phyloP scores from a whole-genome alignment of 2,113 vertebrate species.

The human region GRCh38 chr3:158184001-158184500 shows the following conservation, averaged over 20 bases:
- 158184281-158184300: background rate
- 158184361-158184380: constrained; percentile 29
- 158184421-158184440: background rate
- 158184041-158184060: constrained; percentile 14
- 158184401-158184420: background rate
- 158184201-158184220: background rate
- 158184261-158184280: background rate
- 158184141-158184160: constrained; percentile 10
- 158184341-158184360: background rate
- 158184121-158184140: background rate
- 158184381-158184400: background rate
- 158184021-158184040: background rate
- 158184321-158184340: background rate
- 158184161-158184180: background rate
- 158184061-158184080: constrained; percentile 34
- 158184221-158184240: background rate
- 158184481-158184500: background rate
- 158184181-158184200: constrained; percentile 1
- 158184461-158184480: background rate
- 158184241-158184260: background rate
- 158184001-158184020: constrained; percentile 19
- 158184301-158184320: constrained; percentile 26
- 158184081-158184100: background rate
- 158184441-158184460: constrained; percentile 24
- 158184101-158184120: background rate